These are phyloP conservation scores for Linnaemya vulpina DNA, from an alignment of 2,888 invertebrate species.

Conservation along the genomic window DNA sequence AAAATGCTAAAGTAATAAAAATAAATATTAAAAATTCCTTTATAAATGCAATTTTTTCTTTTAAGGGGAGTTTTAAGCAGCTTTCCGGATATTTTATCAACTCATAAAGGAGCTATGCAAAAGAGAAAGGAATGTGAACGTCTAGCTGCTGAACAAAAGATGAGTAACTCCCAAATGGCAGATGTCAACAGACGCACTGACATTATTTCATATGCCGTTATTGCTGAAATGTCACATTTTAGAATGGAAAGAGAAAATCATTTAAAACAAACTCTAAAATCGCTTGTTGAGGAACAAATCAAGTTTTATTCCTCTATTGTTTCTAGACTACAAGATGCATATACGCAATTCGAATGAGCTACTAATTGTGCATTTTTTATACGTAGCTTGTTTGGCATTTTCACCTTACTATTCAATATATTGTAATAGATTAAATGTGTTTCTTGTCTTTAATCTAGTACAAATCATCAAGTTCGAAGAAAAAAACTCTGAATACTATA, in stretches of 20 bases:
- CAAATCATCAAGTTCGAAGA: too few species aligned
- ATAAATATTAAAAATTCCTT: neutral
- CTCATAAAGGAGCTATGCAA: constrained; percentile 94
- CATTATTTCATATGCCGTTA: constrained; percentile 94
- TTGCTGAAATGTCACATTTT: constrained; percentile 98
- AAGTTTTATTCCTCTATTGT: constrained; percentile 94
- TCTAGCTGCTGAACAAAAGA: constrained; percentile 90
- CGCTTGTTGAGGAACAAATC: constrained; percentile 94
- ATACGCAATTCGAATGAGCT: constrained; percentile 82
- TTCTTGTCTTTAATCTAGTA: too few species aligned
- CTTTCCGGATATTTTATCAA: constrained; percentile 94
- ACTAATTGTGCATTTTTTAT: neutral
- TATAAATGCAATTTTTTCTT: constrained; percentile 20
- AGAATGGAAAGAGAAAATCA: constrained; percentile 93
- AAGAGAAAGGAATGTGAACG: constrained; percentile 95
- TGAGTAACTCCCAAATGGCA: constrained; percentile 90
- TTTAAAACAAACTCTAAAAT: constrained; percentile 92
- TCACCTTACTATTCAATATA: too few species aligned
- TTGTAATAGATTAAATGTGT: too few species aligned
- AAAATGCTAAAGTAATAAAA: neutral
- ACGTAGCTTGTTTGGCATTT: neutral
- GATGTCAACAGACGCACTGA: constrained; percentile 93
- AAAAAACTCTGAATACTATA: too few species aligned
- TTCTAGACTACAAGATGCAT: constrained; percentile 87
- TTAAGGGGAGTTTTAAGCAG: constrained; percentile 91